Evolutionary conservation across 35 echinoderm and acorn worm genomes (phyloP), one percentile per base, ranked within the genome.

Genomic region (Heliocidaris tuberculata): DNA sequence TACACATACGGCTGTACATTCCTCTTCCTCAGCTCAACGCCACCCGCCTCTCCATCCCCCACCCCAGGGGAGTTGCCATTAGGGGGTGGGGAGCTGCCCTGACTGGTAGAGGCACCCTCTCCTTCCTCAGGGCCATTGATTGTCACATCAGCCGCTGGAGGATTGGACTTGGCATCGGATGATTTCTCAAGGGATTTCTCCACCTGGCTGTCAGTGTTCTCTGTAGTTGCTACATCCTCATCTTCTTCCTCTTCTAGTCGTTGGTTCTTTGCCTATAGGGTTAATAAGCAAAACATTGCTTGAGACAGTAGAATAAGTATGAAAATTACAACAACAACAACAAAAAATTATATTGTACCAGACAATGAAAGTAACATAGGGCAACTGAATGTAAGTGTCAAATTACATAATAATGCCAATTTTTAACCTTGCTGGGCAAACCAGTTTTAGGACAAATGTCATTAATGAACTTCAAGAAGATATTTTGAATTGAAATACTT

Each of bases 21-120:
- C n/a, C 97, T 87, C 71, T 94, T 96, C 86, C 95, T 96, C 48
- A 97, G 95, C 86, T 97, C 96, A 24, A 88, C 94, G 31, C 94
- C 94, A n/a, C 56, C 92, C 24, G 65, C 27, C 31, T 65, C 60
- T 59, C 88, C 32, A 42, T 93, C 95, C 54, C 56, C 86, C 8
- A 85, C 95, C 88, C 88, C 89, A 85, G 60, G 59, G 61, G 86
- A 92, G 15, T 31, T 85, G 2, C 88, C 52, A n/a, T 92, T 93
- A 31, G 90, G 88, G 94, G 96, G 94, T 32, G 94, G 85, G 49
- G 85, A 47, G 27, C 7, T 27, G 88, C 56, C 6, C 30, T 71
- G 88, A 85, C 56, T 85, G 30, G 8, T 32, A 9, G 48, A 52
- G 27, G 47, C 94, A 30, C 48, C 50, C 49, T 52, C 48, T 27